These are phyloP conservation scores for Cyprinodon diabolis DNA, from an alignment of 2,797 vertebrate species.

Conservation along the genomic window DNA sequence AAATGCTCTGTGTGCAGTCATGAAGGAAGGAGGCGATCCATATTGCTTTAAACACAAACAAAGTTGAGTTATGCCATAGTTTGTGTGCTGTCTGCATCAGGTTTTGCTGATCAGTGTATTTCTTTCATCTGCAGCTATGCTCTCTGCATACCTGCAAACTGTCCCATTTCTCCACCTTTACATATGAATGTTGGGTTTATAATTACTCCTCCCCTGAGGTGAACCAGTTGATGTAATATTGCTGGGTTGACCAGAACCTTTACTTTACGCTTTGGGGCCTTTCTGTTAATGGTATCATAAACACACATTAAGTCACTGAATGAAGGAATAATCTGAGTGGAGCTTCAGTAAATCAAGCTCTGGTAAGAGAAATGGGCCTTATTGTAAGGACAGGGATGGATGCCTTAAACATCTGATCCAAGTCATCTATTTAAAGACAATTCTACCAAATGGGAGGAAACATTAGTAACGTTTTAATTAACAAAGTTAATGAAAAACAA, in stretches of 20 bases:
- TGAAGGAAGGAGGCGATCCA: not conserved
- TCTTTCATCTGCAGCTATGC: not conserved
- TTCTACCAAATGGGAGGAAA: not conserved
- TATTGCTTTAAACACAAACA: not conserved
- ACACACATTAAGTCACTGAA: not conserved
- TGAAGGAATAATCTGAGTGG: not conserved
- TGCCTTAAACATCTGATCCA: not conserved
- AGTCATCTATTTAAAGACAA: not conserved
- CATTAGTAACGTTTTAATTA: not conserved
- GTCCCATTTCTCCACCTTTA: too few species aligned
- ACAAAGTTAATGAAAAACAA: not conserved
- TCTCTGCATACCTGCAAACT: not conserved
- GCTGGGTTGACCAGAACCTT: not conserved
- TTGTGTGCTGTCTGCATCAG: not conserved
- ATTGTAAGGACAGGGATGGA: not conserved
- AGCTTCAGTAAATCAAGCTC: not conserved
- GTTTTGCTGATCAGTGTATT: not conserved
- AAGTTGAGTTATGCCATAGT: not conserved
- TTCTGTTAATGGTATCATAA: not conserved
- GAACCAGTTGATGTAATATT: not conserved
- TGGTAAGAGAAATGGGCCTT: not conserved
- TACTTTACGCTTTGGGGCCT: not conserved
- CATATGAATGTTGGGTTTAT: not conserved
- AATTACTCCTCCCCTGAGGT: not conserved
- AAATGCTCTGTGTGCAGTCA: not conserved